Conservation (phyloP, 2,888 invertebrate species). For the Mystacides longicornis region DNA sequence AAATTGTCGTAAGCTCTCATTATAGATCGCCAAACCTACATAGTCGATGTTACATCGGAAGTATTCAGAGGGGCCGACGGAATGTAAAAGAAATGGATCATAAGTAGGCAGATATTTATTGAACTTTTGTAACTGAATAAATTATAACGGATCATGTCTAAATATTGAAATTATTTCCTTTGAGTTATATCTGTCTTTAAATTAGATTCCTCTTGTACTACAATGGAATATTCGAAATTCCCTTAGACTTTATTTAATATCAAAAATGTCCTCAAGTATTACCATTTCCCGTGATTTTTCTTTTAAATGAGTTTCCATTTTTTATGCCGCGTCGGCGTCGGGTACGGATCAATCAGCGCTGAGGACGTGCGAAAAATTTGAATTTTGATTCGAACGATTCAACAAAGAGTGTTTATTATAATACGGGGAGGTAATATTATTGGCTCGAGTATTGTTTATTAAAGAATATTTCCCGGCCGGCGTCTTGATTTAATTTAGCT, state of each 20-base stretch:
- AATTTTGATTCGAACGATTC: background rate
- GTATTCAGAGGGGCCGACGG: too few relatives aligned
- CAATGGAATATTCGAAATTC: background rate
- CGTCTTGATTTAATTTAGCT: background rate
- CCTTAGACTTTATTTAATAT: conserved; percentile 1
- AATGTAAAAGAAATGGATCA: too few relatives aligned
- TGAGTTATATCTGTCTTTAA: background rate
- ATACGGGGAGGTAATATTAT: too few relatives aligned
- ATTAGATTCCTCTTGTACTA: background rate
- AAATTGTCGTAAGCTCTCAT: too few relatives aligned
- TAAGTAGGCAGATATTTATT: background rate
- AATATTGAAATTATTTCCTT: background rate
- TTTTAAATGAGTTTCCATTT: background rate
- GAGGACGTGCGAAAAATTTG: conserved; percentile 1
- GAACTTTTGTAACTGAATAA: background rate
- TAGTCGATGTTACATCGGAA: too few relatives aligned
- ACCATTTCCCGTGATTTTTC: background rate
- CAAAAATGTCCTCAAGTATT: conserved; percentile 1
- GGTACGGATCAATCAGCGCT: background rate
- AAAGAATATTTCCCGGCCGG: too few relatives aligned
- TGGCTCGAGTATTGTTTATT: too few relatives aligned
- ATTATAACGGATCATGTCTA: background rate
- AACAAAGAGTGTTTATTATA: too few relatives aligned
- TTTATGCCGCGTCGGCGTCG: background rate
- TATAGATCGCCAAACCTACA: too few relatives aligned